These are phyloP conservation scores for Oceanodroma tethys DNA, from an alignment of 2,113 vertebrate genomes.

Conservation along the genomic window DNA sequence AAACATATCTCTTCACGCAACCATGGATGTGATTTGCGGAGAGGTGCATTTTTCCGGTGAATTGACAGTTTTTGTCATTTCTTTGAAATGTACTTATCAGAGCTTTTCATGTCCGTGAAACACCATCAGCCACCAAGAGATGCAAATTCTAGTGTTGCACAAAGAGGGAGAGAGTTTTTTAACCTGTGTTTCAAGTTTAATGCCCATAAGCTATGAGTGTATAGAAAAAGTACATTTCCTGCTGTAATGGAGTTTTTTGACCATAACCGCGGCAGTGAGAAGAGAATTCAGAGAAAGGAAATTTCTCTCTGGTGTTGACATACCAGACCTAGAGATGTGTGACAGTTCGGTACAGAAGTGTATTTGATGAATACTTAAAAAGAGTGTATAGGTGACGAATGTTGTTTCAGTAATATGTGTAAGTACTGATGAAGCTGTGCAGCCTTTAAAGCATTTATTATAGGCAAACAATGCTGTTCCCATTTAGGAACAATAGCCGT, in stretches of 20 bases:
- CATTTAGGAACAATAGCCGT: neutral
- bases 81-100: neutral
- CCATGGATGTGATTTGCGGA: neutral
- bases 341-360: neutral
- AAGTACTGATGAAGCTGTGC: neutral
- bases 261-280: neutral
- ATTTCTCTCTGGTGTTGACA: neutral
- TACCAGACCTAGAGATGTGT: neutral
- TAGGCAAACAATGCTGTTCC: neutral
- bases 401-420: neutral
- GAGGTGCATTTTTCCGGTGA: neutral
- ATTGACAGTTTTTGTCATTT: neutral
- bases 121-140: neutral
- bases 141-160: neutral
- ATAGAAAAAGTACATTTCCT: neutral
- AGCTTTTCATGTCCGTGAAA: neutral
- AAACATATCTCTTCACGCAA: neutral
- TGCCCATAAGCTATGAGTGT: neutral
- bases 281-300: neutral
- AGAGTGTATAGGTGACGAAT: neutral
- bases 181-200: neutral
- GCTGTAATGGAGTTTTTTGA: neutral
- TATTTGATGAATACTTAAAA: neutral
- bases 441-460: neutral
- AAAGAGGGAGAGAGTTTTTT: neutral